phyloP scores from a whole-genome alignment of 2,113 vertebrate genomes.

The Thymallus thymallus region DNA sequence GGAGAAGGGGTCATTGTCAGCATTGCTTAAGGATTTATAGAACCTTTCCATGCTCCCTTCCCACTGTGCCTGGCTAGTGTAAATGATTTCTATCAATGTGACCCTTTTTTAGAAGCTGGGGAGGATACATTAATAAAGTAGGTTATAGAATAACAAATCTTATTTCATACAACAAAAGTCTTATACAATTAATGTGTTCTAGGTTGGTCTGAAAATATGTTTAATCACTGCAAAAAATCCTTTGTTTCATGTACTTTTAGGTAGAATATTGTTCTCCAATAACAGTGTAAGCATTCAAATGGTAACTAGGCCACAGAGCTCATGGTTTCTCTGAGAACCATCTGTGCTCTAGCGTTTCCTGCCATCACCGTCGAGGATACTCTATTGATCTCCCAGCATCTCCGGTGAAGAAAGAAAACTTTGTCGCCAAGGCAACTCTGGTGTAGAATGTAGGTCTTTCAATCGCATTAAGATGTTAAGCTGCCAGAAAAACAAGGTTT shows the following conservation, averaged over 20 bases:
- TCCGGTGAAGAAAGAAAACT: conserved; percentile 34
- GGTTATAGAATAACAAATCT: background rate
- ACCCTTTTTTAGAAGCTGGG: conserved; percentile 16
- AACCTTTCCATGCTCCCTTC: conserved; percentile 61
- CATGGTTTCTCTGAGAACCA: conserved; percentile 55
- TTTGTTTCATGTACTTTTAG: conserved; percentile 23
- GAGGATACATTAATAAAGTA: conserved; percentile 21
- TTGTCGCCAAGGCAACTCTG: conserved; percentile 76
- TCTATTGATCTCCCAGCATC: conserved; percentile 71
- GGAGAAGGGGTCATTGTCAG: conserved; percentile 55
- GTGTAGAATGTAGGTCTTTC: conserved; percentile 72
- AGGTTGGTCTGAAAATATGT: background rate
- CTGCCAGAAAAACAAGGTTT: conserved; percentile 51
- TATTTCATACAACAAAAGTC: conserved; percentile 3
- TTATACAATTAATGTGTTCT: background rate
- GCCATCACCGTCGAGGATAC: conserved; percentile 58
- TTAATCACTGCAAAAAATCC: conserved; percentile 7
- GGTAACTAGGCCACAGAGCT: conserved; percentile 64
- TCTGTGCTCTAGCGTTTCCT: conserved; percentile 60
- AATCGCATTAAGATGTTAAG: conserved; percentile 69
- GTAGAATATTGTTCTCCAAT: conserved; percentile 27
- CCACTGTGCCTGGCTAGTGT: conserved; percentile 22
- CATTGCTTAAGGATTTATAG: conserved; percentile 46
- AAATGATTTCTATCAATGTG: conserved; percentile 34
- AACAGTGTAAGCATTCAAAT: conserved; percentile 53